Evolutionary conservation across 2,797 vertebrate species (phyloP).

Genomic region (Hoplostethus mediterraneus): DNA sequence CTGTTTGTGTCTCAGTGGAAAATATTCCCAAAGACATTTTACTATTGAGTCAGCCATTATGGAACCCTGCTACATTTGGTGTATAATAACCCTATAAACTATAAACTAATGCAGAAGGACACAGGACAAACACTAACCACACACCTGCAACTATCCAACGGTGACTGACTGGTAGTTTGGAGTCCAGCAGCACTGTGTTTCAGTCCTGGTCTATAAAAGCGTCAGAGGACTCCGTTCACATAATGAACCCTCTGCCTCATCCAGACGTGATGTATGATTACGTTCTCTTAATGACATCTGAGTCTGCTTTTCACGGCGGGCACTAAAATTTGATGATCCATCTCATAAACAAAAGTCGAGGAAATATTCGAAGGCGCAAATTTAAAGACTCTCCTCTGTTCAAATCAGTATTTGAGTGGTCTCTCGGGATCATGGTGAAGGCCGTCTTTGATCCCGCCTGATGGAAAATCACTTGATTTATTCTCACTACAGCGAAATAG

Average conservation of each 20-base stretch:
- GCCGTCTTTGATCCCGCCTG: constrained; percentile 48
- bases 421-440: constrained; percentile 19
- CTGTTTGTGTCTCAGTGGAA: constrained; percentile 41
- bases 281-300: constrained; percentile 38
- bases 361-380: constrained; percentile 20
- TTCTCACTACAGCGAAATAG: constrained; percentile 31
- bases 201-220: constrained; percentile 33
- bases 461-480: constrained; percentile 48
- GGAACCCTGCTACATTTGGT: constrained; percentile 49
- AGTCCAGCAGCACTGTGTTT: constrained; percentile 19
- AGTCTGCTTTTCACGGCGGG: constrained; percentile 29
- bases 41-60: constrained; percentile 36
- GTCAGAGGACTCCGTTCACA: constrained; percentile 17
- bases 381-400: constrained; percentile 27
- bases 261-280: constrained; percentile 9
- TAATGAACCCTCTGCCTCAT: constrained; percentile 32
- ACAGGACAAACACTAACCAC: constrained; percentile 6
- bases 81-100: constrained; percentile 35
- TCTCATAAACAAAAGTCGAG: constrained; percentile 36
- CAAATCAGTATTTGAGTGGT: constrained; percentile 35
- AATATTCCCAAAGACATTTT: constrained; percentile 45
- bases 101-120: constrained; percentile 11
- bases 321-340: constrained; percentile 36
- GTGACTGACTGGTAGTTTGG: not conserved
- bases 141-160: constrained; percentile 14